Base-by-base conservation (phyloP, 2,888 invertebrate species). In the Pemphredon lugubris region DNA sequence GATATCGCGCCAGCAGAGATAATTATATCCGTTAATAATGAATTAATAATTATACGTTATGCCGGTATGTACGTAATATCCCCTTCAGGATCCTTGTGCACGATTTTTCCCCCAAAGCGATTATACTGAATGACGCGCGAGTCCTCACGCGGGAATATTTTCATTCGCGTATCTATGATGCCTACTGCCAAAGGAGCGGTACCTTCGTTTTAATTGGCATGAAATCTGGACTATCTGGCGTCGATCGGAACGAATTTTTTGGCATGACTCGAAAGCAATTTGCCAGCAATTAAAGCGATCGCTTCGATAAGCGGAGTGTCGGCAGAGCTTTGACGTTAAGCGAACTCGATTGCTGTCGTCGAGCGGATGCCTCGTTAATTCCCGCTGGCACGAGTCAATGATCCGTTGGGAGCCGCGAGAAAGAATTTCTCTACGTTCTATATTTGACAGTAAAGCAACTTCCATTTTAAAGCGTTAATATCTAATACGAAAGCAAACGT, bases 231-330 rank as follows among this genome's bases (percentile, higher is more conserved):
- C 37, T 64, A 39, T 53, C 44, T 39, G 11, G 32, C 34, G 57
- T 64, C 53, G 58, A 64, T 64, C 53, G 6, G 54, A 53, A 55
- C 32, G 50, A 20, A 71, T 55, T 71, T 70, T 72, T 72, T 72
- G 72, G 72, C 72, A 72, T 39, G 37, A n/a, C 32, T 50, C 37
- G 30, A 44, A 57, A 64, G 64, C 71, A 59, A 72, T 72, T 64
- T 72, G 71, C 64, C 72, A 70, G 55, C 61, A 57, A 70, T 70
- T 70, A 70, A 70, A 61, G 34, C 23, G 61, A 50, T 61, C 70
- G n/a, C 51, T 44, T 70, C 70, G 18, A 61, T 55, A 70, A 70
- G 23, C 55, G 20, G 23, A 6, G 7, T 13, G 3, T 26, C 60
- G 6, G 7, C 18, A 14, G 39, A 13, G 20, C 32, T 39, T 39